phyloP scores from a whole-genome alignment of 2,113 vertebrate species.

The Nematolebias whitei region DNA sequence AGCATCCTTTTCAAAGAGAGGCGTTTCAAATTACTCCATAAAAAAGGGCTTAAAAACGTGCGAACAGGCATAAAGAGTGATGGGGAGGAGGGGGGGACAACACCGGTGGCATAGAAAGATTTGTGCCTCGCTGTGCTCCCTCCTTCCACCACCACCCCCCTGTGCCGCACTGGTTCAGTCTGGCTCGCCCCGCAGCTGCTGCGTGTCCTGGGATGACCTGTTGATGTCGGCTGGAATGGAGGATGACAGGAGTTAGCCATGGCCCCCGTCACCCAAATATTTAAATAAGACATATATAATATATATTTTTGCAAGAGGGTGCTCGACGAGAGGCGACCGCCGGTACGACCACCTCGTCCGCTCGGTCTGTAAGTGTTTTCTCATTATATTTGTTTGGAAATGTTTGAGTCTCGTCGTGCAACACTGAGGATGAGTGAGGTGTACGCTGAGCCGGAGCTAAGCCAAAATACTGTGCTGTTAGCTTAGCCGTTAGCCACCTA shows the following conservation, averaged over 20 bases:
- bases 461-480: conserved; percentile 71
- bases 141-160: conserved; percentile 43
- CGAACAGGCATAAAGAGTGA: no score
- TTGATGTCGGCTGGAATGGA: conserved; percentile 85
- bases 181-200: conserved; percentile 82
- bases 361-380: conserved; percentile 63
- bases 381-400: conserved; percentile 41
- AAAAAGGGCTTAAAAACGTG: no score
- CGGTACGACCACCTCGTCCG: conserved; percentile 52
- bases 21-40: no score
- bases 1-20: no score
- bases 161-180: conserved; percentile 80
- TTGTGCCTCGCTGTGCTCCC: conserved; percentile 69
- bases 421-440: conserved; percentile 46
- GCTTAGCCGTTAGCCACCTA: conserved; percentile 75
- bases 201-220: conserved; percentile 87
- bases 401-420: conserved; percentile 39
- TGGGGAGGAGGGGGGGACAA: conserved; percentile 14
- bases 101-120: conserved; percentile 62
- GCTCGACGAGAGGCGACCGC: conserved; percentile 57
- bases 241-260: conserved; percentile 76
- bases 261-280: conserved; percentile 75
- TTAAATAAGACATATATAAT: conserved; percentile 69
- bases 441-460: conserved; percentile 69
- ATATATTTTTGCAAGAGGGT: conserved; percentile 13